Base-by-base conservation (phyloP, 2,113 vertebrate species). In the Clupea harengus region DNA sequence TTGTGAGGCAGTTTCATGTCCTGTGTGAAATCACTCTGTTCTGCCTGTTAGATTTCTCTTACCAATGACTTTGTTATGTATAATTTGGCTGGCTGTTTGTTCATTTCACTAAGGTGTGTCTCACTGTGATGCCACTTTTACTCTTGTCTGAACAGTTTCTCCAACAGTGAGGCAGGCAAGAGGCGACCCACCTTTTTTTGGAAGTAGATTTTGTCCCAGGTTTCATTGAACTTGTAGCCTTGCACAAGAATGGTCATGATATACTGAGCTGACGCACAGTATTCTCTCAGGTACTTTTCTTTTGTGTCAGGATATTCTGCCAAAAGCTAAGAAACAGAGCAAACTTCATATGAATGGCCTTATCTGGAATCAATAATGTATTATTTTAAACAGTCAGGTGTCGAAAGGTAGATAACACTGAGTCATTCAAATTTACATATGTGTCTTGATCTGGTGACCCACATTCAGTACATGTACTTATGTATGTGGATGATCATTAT, bases 151-250 rank as follows among this genome's bases (percentile, higher is more conserved):
- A 39, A 78, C 39, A 39, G 39, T 67, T 67, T 67, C n/a, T 72
- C 64, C 50, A 18, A 52, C 25, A 5, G 4, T n/a, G 6, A 50
- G 81, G 10, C 13, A 1, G 17, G n/a, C 3, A 8, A 82, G 17
- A 25, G 18, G 32, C 13, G 46, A 46, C 22, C 83, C 86, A 97
- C 96, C 95, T 96, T 92, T 84, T 0, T 87, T 87, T 86, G 45
- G 0, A 97, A 97, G 82, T 82, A 89, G 83, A 97, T 94, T 86
- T 86, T 87, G 8, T 82, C 54, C 96, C 96, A 97, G 0, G 86
- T 94, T 0, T 82, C 54, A 20, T 72, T 32, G 89, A 97, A 97
- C 0, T 92, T 92, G 50, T 91, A 96, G 84, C 95, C 96, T 0
- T 93, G 88, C 0, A 93, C 84, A 45, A 96, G 94, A 18, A 97